Conservation (phyloP, 2,797 vertebrate species). For the Centroberyx gerrardi region DNA sequence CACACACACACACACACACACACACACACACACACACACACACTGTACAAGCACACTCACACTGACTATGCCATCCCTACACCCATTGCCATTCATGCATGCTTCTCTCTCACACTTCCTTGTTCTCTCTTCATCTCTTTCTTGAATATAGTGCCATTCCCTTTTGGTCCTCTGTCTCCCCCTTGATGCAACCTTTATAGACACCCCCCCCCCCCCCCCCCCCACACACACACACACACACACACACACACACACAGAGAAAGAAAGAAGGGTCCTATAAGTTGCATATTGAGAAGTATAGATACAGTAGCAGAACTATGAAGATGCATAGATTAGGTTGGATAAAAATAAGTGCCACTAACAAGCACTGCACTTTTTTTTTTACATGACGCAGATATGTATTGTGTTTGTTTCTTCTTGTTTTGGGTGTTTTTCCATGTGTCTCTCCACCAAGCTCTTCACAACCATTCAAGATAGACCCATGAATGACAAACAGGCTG, state of each 20-base stretch:
- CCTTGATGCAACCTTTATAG: conserved; percentile 65
- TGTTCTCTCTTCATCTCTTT: conserved; percentile 66
- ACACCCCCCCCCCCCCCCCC: conserved; percentile 17
- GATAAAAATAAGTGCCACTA: conserved; percentile 32
- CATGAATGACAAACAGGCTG: not conserved
- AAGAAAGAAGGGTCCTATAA: conserved; percentile 58
- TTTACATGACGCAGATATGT: not conserved
- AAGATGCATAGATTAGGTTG: conserved; percentile 55
- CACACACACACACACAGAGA: conserved; percentile 25
- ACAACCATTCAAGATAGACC: not conserved
- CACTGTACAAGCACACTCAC: conserved; percentile 2
- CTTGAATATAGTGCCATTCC: conserved; percentile 44
- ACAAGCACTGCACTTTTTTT: not conserved
- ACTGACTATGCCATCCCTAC: conserved; percentile 43
- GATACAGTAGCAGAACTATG: conserved; percentile 67
- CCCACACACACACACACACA: conserved; percentile 45
- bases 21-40: conserved; percentile 25
- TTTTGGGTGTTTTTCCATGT: not conserved
- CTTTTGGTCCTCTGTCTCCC: conserved; percentile 57
- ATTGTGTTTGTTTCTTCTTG: not conserved
- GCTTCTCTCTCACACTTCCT: conserved; percentile 42
- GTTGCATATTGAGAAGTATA: conserved; percentile 55
- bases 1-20: conserved; percentile 41
- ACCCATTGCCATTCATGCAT: conserved; percentile 58
- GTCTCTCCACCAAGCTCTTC: not conserved